Evolutionary conservation across 1,140 invertebrate genomes (phyloP).

Genomic region (Habropoda laboriosa): DNA sequence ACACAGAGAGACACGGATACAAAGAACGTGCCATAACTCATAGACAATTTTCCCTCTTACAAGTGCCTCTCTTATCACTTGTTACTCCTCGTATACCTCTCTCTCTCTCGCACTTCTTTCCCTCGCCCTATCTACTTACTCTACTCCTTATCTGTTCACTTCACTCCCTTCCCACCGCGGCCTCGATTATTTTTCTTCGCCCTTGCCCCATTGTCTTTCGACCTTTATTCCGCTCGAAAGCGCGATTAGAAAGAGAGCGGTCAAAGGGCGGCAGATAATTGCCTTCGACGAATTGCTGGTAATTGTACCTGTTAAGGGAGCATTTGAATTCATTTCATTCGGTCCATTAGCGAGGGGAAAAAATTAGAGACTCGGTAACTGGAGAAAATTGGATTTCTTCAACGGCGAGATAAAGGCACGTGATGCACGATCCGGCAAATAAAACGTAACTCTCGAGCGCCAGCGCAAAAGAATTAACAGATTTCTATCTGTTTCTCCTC

Average conservation of each 20-base stretch:
- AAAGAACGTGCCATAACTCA: not conserved
- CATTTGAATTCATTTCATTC: conserved; percentile 21
- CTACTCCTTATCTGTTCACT: conserved; percentile 17
- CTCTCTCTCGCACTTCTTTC: not conserved
- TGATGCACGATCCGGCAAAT: not conserved
- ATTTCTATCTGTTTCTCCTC: too few relatives aligned
- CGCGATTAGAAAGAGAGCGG: not conserved
- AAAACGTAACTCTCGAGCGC: too few relatives aligned
- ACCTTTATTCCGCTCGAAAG: not conserved
- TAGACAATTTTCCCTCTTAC: not conserved
- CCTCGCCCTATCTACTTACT: conserved; percentile 1
- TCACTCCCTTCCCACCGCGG: not conserved
- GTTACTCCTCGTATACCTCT: conserved; percentile 15
- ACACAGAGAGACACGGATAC: not conserved
- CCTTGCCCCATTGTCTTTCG: not conserved
- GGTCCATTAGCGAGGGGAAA: not conserved
- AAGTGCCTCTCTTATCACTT: conserved; percentile 9
- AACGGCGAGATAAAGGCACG: not conserved
- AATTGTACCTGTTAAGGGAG: conserved; percentile 7
- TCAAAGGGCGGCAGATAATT: not conserved
- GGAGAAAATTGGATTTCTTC: not conserved
- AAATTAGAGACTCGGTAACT: not conserved
- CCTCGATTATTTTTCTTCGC: conserved; percentile 4
- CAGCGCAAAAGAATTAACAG: too few relatives aligned
- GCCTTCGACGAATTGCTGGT: not conserved